Evolutionary conservation across 2,888 invertebrate genomes (phyloP), one percentile per base, ranked within the genome.

Genomic region (Beris morrisii): DNA sequence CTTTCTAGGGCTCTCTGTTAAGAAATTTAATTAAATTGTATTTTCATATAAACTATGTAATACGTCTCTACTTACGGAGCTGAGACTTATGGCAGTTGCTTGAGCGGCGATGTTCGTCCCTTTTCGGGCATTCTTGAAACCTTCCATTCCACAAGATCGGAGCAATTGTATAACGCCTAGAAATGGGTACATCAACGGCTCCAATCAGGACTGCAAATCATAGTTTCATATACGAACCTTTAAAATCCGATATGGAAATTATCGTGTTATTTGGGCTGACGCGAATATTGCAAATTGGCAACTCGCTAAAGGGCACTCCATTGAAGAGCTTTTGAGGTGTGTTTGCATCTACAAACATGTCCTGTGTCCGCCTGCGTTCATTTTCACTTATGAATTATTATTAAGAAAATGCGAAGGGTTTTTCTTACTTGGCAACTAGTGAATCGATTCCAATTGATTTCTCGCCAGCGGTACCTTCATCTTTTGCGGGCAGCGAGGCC

Each of bases 41-140:
- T 22, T 6, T 70, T 12, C 45, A 53, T 58, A 3, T 46, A 59
- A 44, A 55, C n/a, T 38, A 12, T 12, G 22, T 22, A 11, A 44
- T 53, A 15, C 56, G 11, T 9, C 4, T 2, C 7, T 48, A 11
- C 86, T 83, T 83, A 93, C 93, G 67, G 83, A 82, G 71, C 91
- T 90, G 73, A 95, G 82, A 67, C 84, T 87, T 64, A 95, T 87
- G 30, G 93, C 97, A 30, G 96, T 93, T 11, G 96, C 92, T 81
- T 98, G 97, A 2, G 96, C 97, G 46, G 97, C 97, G 74, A 97
- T 91, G 77, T 95, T 97, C 4, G 97, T 97, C 69, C 97, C 97
- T 81, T 97, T 97, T 73, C 91, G 88, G 0, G 95, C 89, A 79
- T 97, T 93, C 81, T 95, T 96, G 76, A 96, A 98, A 5, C 97